phyloP scores from a whole-genome alignment of 2,797 vertebrate species.

The Cossypha niveicapilla region DNA sequence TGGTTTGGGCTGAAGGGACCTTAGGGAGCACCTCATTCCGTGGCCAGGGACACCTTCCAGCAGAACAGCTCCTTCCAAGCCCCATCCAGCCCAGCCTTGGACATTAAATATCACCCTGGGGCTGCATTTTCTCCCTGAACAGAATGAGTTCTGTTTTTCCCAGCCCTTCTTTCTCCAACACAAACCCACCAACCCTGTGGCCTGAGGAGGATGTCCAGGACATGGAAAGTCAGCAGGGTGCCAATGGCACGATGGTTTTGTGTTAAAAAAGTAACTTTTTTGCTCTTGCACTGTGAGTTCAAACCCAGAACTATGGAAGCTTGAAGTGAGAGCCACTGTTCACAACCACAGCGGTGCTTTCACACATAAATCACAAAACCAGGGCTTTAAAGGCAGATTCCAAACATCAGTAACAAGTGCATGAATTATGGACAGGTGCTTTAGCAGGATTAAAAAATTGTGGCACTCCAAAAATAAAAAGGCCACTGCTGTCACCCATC shows the following conservation, averaged over 20 bases:
- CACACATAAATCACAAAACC: rapidly evolving
- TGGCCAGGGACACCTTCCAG: background rate
- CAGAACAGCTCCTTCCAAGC: background rate
- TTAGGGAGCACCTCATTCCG: background rate
- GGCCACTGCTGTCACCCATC: background rate
- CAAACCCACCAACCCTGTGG: background rate
- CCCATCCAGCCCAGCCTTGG: background rate
- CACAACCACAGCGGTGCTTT: background rate
- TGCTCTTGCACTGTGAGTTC: background rate
- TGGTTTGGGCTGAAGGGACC: background rate
- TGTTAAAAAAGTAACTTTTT: background rate
- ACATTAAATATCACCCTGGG: rapidly evolving
- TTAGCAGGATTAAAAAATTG: background rate
- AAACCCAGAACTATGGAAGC: background rate
- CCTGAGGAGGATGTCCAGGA: background rate
- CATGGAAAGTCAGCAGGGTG: background rate
- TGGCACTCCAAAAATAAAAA: background rate
- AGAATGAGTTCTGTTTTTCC: background rate
- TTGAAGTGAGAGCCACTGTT: background rate
- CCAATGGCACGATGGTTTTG: rapidly evolving
- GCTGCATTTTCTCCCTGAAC: rapidly evolving
- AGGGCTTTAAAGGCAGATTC: background rate
- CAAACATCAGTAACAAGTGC: background rate
- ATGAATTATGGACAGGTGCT: background rate
- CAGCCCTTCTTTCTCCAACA: background rate